A percentile compares a stretch with the other conserved stretches of the same genome.
Conservation (phyloP, 2,113 vertebrate genomes). For the Castor canadensis region DNA sequence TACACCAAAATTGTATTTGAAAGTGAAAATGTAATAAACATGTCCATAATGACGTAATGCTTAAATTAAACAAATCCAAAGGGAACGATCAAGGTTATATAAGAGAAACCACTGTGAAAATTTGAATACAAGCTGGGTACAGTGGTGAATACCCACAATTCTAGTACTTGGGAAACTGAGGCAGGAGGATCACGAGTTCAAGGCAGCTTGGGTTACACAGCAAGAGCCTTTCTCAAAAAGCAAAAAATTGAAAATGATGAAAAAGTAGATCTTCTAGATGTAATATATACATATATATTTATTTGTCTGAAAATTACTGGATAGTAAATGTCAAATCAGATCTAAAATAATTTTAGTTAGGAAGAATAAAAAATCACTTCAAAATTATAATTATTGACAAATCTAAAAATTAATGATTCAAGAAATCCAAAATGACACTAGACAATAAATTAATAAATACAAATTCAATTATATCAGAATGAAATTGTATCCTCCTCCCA, state of each 20-base stretch:
- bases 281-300: not conserved
- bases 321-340: no score
- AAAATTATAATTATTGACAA: not conserved
- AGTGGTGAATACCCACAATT: no score
- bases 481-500: rapidly evolving
- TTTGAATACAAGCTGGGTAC: not conserved
- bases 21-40: not conserved
- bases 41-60: not conserved
- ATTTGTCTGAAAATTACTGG: not conserved
- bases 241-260: not conserved
- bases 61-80: not conserved
- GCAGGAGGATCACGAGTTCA: no score
- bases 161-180: no score
- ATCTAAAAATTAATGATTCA: not conserved
- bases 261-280: rapidly evolving
- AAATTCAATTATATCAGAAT: not conserved
- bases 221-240: no score
- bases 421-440: not conserved
- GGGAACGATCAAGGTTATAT: not conserved
- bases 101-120: not conserved
- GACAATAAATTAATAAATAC: not conserved
- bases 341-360: not conserved
- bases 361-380: not conserved
- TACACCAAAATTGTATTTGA: not conserved
- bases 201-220: no score